Base-by-base conservation (phyloP, 2,888 invertebrate species). In the Dugesia japonica region DNA sequence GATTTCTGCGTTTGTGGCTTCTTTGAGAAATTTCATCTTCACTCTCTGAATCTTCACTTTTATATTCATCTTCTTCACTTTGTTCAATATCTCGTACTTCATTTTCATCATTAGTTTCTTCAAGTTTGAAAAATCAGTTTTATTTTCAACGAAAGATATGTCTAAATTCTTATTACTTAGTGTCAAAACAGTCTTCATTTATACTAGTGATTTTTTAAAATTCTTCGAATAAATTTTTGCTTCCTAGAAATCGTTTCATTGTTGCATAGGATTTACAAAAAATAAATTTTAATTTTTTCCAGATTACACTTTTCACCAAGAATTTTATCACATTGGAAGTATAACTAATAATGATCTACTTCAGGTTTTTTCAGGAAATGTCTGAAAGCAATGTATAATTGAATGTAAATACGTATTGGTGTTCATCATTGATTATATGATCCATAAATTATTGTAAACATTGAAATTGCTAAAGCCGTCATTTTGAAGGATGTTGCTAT, bases 21-120 rank as follows among this genome's bases (percentile, higher is more conserved):
- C 17, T 56, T 4, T 56, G 56, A n/a, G 56, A n/a, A 56, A 56
- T 56, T 56, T 56, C 56, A 56, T 56, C n/a, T 56, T 56, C n/a
- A 56, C 4, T 56, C 56, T 23, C 56, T 4, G 4, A 23, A 56
- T 56, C 56, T 56, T 56, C 56, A 56, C 7, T 56, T n/a, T 56
- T 23, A 56, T n/a, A 38, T 38, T 38, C 38, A 38, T 38, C 9
- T 38, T 38, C 38, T 9, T 38, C 38, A 38, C 38, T 38, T 38
- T 38, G 38, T n/a, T 56, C 56, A 4, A 56, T 13, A 56, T 56
- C 56, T 56, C 56, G 56, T 56, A 56, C n/a, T 56, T 56, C n/a
- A 56, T 9, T 56, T 56, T 56, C 56, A 56, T 56, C 4, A 13
- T 56, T n/a, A 20, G n/a, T n/a, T 56, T 56, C n/a, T 31, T 31